Evolutionary conservation across 2,797 vertebrate genomes (phyloP), one percentile per base, ranked within the genome.

Genomic region (Leptoclinus maculatus): DNA sequence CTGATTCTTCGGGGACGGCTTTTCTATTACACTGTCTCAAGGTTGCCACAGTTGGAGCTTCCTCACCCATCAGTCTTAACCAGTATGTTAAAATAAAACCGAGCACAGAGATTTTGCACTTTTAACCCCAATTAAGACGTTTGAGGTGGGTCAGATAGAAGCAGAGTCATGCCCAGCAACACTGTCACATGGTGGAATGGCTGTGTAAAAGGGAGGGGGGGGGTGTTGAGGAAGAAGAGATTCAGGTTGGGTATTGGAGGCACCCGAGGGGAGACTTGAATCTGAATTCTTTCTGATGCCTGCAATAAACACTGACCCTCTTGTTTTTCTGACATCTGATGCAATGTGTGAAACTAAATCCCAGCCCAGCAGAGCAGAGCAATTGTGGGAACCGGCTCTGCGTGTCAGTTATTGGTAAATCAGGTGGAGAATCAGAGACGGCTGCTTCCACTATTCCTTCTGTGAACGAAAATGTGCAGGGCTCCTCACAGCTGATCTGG

Each of bases 361-460:
- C 71, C 76, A 64, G 88, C 59, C 59, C 83, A 69, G 64, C 85
- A 78, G 85, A 89, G 88, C 83, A 83, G 78, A 87, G 84, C 76
- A 69, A 76, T 71, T 66, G 74, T 81, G 78, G 57, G 85, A 79
- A 89, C 70, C 63, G 13, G 66, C 69, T 87, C 79, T 83, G 84
- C 83, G 76, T 87, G 86, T 82, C 85, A 90, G 74, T 85, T 89
- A 78, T 78, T 87, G 82, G 82, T 77, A 85, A 88, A 90, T 89
- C 88, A 88, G 85, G 78, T 87, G 80, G 58, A 87, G 82, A 85
- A 90, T 84, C 78, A 78, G 76, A 83, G 83, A 88, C 84, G 80
- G 87, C 83, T 88, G 87, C 79, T 81, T 78, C 59, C 74, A 49
- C 62, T 65, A 34, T 83, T 85, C 43, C 73, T 53, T 78, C 34